Base-by-base conservation (phyloP, 2,888 invertebrate species). In the Eupithecia centaureata region DNA sequence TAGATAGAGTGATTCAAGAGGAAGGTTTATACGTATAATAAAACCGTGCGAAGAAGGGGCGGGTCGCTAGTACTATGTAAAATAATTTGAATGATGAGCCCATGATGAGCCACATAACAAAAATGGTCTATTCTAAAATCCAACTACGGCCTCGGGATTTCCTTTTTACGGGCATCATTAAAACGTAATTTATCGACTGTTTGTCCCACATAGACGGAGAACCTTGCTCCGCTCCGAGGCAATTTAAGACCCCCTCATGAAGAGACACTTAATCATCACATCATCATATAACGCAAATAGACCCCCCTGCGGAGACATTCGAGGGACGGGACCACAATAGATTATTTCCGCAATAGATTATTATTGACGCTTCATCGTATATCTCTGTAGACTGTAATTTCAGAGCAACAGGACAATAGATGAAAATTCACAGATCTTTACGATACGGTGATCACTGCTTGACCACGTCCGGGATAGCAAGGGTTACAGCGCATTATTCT, bases 271-370 rank as follows among this genome's bases (percentile, higher is more conserved):
- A 84, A 88, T 89, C 83, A 86, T 83, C 86, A 82, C 84, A 84
- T 85, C 79, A 81, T 81, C 83, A 80, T 70, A 69, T 78, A 82
- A 79, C 85, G 81, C 82, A 85, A 87, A 89, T 86, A 85, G 85
- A 85, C 83, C 86, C 90, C 87, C 84, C 85, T 86, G 75, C 78
- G 77, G 77, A 75, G 79, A 75, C 77, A 77, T 76, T 76, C 70
- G 78, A 81, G 82, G 82, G 86, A 79, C 84, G 80, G 78, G 69
- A 79, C 80, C 83, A 86, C 86, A 90, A 91, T 91, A 86, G 88
- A 88, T 88, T 83, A 83, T 86, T 89, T 91, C 91, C 90, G 88
- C 85, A 82, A 84, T 81, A n/a, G n/a, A n/a, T n/a, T n/a, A n/a
- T n/a, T n/a, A n/a, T 85, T 84, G 86, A 83, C 82, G 82, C 84